Percentiles rank a stretch among this genome's conserved stretches.
phyloP scores from a whole-genome alignment of 2,113 vertebrate species.

The Jaculus jaculus region DNA sequence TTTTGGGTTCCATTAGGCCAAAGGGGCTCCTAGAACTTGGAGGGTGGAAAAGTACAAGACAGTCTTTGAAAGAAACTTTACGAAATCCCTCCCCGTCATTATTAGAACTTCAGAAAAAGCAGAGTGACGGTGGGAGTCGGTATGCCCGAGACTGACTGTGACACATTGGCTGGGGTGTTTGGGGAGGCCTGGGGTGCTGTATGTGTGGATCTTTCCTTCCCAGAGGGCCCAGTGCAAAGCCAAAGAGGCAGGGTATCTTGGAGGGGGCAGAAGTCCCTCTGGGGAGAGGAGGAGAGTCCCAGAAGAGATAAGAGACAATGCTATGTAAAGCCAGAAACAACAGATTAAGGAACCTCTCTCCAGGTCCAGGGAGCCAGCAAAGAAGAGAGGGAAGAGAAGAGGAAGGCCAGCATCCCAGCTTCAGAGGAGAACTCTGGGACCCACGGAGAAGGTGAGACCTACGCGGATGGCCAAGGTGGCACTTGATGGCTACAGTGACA shows the following conservation, averaged over 20 bases:
- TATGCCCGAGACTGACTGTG: not conserved
- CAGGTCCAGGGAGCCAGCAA: slow-evolving; percentile 59
- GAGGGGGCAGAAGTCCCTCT: slow-evolving; percentile 24
- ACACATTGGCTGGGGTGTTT: not conserved
- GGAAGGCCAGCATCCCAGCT: not conserved
- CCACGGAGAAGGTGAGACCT: not conserved
- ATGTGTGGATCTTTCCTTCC: slow-evolving; percentile 18
- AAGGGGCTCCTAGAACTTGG: slow-evolving; percentile 1
- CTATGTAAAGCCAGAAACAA: slow-evolving; percentile 46
- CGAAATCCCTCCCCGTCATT: slow-evolving; percentile 10
- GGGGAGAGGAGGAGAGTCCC: not conserved
- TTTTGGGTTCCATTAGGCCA: not conserved
- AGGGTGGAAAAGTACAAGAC: slow-evolving; percentile 12
- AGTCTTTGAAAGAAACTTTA: slow-evolving; percentile 24
- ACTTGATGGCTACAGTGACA: no score
- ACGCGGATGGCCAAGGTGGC: not conserved
- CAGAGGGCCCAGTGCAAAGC: not conserved
- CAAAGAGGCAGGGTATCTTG: not conserved
- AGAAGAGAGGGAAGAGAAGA: slow-evolving; percentile 64
- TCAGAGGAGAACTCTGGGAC: slow-evolving; percentile 34
- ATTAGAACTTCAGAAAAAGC: not conserved
- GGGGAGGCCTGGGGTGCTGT: not conserved
- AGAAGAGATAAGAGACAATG: slow-evolving; percentile 68
- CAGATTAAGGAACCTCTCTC: slow-evolving; percentile 66
- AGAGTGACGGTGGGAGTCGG: rapidly evolving